phyloP scores from a whole-genome alignment of 2,113 vertebrate species.

The Neoarius graeffei region DNA sequence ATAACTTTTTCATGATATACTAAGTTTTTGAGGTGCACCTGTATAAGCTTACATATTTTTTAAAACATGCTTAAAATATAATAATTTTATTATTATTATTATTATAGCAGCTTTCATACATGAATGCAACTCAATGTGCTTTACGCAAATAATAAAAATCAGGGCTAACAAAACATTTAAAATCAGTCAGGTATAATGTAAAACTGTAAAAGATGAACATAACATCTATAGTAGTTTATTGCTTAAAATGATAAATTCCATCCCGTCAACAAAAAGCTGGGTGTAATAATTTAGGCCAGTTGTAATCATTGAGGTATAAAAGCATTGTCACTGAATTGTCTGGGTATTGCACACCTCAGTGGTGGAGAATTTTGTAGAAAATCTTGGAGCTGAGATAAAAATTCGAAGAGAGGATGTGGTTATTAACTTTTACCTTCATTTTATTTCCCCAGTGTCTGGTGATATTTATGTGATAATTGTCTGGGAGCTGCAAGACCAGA shows the following conservation, averaged over 20 bases:
- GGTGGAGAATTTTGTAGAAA: neutral
- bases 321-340: neutral
- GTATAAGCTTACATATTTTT: too few relatives aligned
- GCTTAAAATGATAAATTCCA: neutral
- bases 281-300: neutral
- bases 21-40: too few relatives aligned
- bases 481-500: neutral
- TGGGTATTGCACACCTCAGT: neutral
- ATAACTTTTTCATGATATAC: too few relatives aligned
- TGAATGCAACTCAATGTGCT: too few relatives aligned
- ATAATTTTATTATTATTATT: too few relatives aligned
- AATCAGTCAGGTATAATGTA: too few relatives aligned
- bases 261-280: neutral
- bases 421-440: neutral
- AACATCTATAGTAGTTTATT: neutral
- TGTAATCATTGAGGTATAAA: neutral
- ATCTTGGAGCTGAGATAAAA: neutral
- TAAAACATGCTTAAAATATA: too few relatives aligned
- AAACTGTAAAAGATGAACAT: neutral
- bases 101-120: too few relatives aligned
- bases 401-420: neutral
- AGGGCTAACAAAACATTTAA: neutral
- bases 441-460: conserved; percentile 6
- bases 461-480: neutral
- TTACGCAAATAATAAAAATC: neutral